These are phyloP conservation scores for Palaemon carinicauda DNA, from an alignment of 1,140 invertebrate species.

Conservation along the genomic window DNA sequence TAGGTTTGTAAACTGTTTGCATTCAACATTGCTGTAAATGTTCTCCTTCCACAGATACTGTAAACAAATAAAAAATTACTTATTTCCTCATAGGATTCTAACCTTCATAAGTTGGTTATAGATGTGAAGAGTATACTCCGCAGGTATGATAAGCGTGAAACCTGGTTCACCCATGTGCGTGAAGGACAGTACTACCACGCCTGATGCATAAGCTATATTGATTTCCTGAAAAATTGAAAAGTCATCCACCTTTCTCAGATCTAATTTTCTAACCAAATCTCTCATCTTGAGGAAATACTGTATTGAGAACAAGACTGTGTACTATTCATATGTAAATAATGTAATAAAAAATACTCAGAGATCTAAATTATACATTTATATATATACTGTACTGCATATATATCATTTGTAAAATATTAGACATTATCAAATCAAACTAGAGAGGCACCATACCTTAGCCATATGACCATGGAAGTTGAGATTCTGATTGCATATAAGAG, in stretches of 20 bases:
- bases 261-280: neutral
- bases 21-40: too few species aligned
- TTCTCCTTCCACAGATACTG: neutral
- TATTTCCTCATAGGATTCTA: neutral
- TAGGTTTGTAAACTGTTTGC: neutral
- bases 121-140: conserved; percentile 71
- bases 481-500: conserved; percentile 90
- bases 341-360: too few species aligned
- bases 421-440: neutral
- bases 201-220: conserved; percentile 57
- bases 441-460: conserved; percentile 65
- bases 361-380: too few species aligned
- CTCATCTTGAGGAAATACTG: neutral
- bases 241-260: too few species aligned
- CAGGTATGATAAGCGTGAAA: conserved; percentile 57
- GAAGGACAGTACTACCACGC: conserved; percentile 54
- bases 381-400: too few species aligned
- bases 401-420: neutral
- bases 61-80: neutral
- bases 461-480: conserved; percentile 95
- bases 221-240: conserved; percentile 45
- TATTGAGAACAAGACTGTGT: too few species aligned
- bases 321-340: too few species aligned
- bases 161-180: conserved; percentile 58
- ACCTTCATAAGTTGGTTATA: conserved; percentile 93